A percentile compares a stretch with the other conserved stretches of the same genome.
phyloP scores from a whole-genome alignment of 2,797 vertebrate species.

The Eutrigla gurnardus region DNA sequence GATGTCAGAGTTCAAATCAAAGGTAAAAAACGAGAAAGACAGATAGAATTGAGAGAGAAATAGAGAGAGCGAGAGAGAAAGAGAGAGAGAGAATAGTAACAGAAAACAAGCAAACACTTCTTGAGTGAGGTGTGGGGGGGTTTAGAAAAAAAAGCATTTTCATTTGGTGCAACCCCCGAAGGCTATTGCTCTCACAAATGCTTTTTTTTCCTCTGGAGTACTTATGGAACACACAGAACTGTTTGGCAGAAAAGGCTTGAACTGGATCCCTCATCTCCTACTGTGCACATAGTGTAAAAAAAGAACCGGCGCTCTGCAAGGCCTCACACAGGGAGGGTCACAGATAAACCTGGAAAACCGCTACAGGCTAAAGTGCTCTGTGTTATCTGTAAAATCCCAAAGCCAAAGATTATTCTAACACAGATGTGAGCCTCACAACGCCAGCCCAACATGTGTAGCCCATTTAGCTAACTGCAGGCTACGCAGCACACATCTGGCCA shows the following conservation, averaged over 20 bases:
- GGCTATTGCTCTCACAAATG: slow-evolving; percentile 89
- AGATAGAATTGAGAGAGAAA: slow-evolving; percentile 49
- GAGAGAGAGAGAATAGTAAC: slow-evolving; percentile 56
- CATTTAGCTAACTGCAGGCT: slow-evolving; percentile 6
- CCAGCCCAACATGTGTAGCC: not conserved
- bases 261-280: slow-evolving; percentile 53
- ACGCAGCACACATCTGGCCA: slow-evolving; percentile 21
- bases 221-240: slow-evolving; percentile 89
- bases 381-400: slow-evolving; percentile 26
- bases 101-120: slow-evolving; percentile 87
- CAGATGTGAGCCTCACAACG: slow-evolving; percentile 32
- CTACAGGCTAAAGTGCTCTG: slow-evolving; percentile 31
- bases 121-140: slow-evolving; percentile 84
- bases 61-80: slow-evolving; percentile 17
- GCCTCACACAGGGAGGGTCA: slow-evolving; percentile 39
- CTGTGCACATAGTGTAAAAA: slow-evolving; percentile 44
- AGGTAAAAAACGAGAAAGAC: slow-evolving; percentile 70
- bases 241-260: slow-evolving; percentile 84
- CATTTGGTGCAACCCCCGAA: slow-evolving; percentile 85
- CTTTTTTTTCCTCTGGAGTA: slow-evolving; percentile 88
- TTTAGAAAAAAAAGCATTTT: slow-evolving; percentile 88
- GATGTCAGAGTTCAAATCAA: slow-evolving; percentile 90
- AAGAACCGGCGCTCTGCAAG: slow-evolving; percentile 39
- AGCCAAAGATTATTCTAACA: slow-evolving; percentile 45
- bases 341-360: slow-evolving; percentile 36